Conservation (phyloP, 2,797 vertebrate genomes). For the Pangasius djambal region DNA sequence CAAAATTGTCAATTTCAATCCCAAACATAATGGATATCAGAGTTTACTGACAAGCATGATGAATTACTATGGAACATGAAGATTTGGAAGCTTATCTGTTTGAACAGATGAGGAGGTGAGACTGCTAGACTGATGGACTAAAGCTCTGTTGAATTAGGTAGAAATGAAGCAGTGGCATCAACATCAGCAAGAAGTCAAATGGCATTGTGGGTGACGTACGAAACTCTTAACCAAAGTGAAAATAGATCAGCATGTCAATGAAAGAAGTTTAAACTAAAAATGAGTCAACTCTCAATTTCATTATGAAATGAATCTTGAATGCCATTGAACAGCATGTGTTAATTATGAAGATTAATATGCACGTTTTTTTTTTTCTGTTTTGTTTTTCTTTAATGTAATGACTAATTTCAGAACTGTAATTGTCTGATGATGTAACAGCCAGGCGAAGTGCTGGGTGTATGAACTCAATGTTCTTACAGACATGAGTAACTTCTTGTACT, state of each 20-base stretch:
- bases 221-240: background rate
- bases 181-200: too few species aligned
- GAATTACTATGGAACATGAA: background rate
- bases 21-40: background rate
- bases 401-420: background rate
- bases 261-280: background rate
- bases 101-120: background rate
- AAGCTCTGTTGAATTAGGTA: background rate
- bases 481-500: background rate
- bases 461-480: slow-evolving; percentile 14
- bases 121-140: background rate
- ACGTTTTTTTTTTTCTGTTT: background rate
- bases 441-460: background rate
- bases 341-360: background rate
- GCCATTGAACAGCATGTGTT: background rate
- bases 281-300: background rate
- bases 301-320: background rate
- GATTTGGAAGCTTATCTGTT: background rate
- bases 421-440: slow-evolving; percentile 5
- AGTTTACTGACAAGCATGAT: background rate
- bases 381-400: background rate
- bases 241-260: background rate
- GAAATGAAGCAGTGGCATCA: background rate
- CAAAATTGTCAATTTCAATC: background rate
- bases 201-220: background rate